Evolutionary conservation across 2,113 vertebrate species (phyloP).

Genomic region (Arothron firmamentum): DNA sequence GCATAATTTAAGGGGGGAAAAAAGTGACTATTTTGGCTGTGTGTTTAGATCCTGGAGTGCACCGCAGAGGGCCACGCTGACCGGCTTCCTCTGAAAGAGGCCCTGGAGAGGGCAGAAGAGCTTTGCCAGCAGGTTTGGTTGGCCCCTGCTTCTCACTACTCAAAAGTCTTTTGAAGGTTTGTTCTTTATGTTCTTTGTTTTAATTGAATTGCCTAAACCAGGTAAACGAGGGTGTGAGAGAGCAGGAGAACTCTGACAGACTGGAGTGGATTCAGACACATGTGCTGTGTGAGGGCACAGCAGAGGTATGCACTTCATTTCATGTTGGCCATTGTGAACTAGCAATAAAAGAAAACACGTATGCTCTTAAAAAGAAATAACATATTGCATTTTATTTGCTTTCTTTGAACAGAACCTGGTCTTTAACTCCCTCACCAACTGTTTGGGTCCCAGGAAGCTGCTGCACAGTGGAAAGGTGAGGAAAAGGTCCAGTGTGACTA

Average conservation of each 20-base stretch:
- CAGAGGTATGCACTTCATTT: slow-evolving; percentile 77
- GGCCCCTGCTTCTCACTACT: background rate
- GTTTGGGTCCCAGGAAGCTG: slow-evolving; percentile 92
- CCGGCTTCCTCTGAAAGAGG: slow-evolving; percentile 76
- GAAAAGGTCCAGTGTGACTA: background rate
- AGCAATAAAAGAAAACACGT: background rate
- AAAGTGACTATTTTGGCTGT: slow-evolving; percentile 6
- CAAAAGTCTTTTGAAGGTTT: background rate
- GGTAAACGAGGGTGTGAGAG: slow-evolving; percentile 92
- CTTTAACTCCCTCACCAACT: slow-evolving; percentile 97
- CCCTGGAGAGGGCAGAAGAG: slow-evolving; percentile 87
- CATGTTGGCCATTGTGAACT: background rate
- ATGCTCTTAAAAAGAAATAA: background rate
- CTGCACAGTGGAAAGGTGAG: slow-evolving; percentile 87
- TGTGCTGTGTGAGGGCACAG: slow-evolving; percentile 85
- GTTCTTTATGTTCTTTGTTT: background rate
- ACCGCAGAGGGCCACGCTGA: slow-evolving; percentile 84
- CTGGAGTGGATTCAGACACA: slow-evolving; percentile 95
- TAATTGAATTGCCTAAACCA: slow-evolving; percentile 49
- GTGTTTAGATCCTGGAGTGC: slow-evolving; percentile 86
- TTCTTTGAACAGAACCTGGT: slow-evolving; percentile 78
- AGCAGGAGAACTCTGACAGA: slow-evolving; percentile 92
- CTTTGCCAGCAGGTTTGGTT: slow-evolving; percentile 78
- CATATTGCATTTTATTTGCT: background rate
- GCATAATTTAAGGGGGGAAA: background rate